Evolutionary conservation across 2,113 vertebrate species (phyloP).

Genomic region (Isurus oxyrinchus): DNA sequence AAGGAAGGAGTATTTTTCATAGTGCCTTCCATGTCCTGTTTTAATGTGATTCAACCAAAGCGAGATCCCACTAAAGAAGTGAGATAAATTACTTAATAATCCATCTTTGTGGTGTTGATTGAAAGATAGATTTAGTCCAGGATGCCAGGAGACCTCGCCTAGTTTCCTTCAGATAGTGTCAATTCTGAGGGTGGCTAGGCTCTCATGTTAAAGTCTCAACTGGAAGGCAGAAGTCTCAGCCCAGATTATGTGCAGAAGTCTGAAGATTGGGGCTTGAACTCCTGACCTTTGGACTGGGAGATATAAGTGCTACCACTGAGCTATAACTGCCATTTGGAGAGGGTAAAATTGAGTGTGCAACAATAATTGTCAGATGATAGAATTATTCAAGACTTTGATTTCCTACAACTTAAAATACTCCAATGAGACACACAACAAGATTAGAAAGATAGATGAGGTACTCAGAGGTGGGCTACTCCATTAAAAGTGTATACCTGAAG

Average conservation of each 20-base stretch:
- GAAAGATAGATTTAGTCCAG: neutral
- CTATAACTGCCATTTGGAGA: neutral
- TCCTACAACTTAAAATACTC: no score
- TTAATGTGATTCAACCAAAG: neutral
- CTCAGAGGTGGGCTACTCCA: neutral
- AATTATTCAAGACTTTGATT: no score
- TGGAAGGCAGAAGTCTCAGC: neutral
- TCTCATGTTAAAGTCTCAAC: neutral
- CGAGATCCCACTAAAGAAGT: neutral
- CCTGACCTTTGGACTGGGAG: neutral
- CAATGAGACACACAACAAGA: no score
- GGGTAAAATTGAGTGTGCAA: neutral
- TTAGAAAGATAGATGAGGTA: no score
- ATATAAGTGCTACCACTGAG: neutral
- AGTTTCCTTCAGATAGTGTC: neutral
- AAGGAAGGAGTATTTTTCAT: neutral
- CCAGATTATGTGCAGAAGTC: neutral
- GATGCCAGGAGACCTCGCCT: neutral
- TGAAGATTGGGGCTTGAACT: neutral
- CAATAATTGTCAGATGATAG: neutral
- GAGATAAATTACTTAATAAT: neutral
- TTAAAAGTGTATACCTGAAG: neutral
- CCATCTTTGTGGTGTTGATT: neutral
- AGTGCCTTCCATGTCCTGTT: neutral
- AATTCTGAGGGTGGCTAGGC: neutral